These are phyloP conservation scores for Meteorus cinctellus DNA, from an alignment of 2,888 invertebrate genomes.

Conservation along the genomic window DNA sequence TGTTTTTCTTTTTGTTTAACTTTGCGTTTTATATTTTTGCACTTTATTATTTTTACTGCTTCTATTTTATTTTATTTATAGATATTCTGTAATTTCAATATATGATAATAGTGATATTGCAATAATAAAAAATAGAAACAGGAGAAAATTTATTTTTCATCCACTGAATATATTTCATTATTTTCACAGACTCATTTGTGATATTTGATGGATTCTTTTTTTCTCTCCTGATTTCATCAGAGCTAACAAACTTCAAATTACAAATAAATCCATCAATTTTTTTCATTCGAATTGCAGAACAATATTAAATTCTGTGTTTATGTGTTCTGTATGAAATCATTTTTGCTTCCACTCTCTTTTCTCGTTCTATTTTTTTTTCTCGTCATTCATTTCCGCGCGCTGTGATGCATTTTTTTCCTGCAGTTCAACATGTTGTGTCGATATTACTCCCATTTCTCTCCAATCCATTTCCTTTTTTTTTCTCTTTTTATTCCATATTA, in stretches of 20 bases:
- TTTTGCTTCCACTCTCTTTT: too few relatives aligned
- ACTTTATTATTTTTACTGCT: constrained; percentile 8
- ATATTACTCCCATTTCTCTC: neutral
- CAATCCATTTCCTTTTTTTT: neutral
- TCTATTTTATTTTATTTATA: neutral
- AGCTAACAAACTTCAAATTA: neutral
- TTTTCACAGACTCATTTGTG: neutral
- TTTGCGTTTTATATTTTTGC: constrained; percentile 4
- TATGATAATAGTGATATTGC: neutral
- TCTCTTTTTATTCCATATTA: neutral
- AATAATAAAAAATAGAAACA: neutral
- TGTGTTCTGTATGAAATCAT: too few relatives aligned
- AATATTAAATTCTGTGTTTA: neutral
- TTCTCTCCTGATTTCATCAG: neutral
- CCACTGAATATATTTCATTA: too few relatives aligned
- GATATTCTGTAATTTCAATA: neutral
- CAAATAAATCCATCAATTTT: neutral
- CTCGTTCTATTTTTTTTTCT: too few relatives aligned
- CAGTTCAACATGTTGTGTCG: too few relatives aligned
- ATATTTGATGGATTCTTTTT: neutral
- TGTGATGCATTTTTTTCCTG: neutral
- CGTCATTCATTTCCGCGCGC: too few relatives aligned
- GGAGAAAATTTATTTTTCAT: too few relatives aligned
- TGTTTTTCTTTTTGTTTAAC: constrained; percentile 28
- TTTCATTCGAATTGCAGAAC: neutral